Base-by-base conservation (phyloP, 2,888 invertebrate species). In the Scaptomyza caliginosa region DNA sequence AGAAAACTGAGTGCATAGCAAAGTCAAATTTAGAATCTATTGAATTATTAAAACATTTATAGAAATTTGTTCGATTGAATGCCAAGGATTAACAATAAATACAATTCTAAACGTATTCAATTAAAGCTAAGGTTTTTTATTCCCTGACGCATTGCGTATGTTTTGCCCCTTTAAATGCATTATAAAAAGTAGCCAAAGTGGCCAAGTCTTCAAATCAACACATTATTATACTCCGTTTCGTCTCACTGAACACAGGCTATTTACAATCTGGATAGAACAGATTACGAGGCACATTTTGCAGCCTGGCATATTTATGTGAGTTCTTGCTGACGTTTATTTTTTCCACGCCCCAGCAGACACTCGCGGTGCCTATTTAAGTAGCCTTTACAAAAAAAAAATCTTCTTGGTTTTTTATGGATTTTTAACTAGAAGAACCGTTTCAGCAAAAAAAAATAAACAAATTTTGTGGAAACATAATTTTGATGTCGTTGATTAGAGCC, bases 401-500 rank as follows among this genome's bases (percentile, higher is more conserved):
- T 50, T n/a, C n/a, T 28, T 4, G 40, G 36, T 23, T 34, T 67
- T 66, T 64, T 46, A 63, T 74, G 59, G 32, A 46, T 49, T 74
- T 63, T 59, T 63, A 55, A 66, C 62, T 46, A 24, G 42, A 56
- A 65, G 63, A 50, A 39, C 42, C 52, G 45, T 70, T 70, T 52
- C n/a, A 30, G 42, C 51, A 23, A 40, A 54, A 39, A 23, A 8
- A n/a, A 39, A 55, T n/a, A n/a, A 50, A 8, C 0, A n/a, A 11
- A 46, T 39, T 32, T 58, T 32, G 39, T 54, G 39, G 28, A 38
- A 56, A 19, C 52, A 73, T 58, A 65, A 74, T 74, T 74, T 62
- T 67, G 52, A 74, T 74, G 67, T 42, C 54, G 60, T 67, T 71
- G 71, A 71, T 70, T 67, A 55, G 62, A 51, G 51, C 49, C 24